Evolutionary conservation across 2,888 invertebrate genomes (phyloP).

Genomic region (Drosophila robusta): DNA sequence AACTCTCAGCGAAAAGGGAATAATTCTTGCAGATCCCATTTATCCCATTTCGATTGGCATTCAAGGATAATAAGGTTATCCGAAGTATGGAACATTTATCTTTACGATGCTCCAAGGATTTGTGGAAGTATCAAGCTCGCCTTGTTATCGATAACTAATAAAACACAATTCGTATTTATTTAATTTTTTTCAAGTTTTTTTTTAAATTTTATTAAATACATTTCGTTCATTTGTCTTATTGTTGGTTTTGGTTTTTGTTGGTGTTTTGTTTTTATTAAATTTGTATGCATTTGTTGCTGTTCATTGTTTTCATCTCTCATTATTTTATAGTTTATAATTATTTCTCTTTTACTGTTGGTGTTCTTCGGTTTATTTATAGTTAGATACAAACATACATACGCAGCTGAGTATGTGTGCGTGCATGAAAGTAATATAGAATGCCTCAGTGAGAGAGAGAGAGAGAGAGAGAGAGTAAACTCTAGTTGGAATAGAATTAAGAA

Average conservation of each 20-base stretch:
- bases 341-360: constrained; percentile 21
- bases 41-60: background rate
- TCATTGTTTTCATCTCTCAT: constrained; percentile 63
- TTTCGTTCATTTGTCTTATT: constrained; percentile 57
- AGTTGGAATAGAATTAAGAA: constrained; percentile 23
- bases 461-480: constrained; percentile 15
- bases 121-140: background rate
- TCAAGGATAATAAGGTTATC: no score
- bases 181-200: constrained; percentile 39
- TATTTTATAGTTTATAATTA: constrained; percentile 43
- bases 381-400: constrained; percentile 29
- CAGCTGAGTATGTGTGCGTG: constrained; percentile 13
- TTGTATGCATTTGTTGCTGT: constrained; percentile 62
- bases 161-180: background rate
- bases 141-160: background rate
- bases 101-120: no score
- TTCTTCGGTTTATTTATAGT: constrained; percentile 31
- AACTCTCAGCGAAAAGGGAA: background rate
- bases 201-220: constrained; percentile 77
- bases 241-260: constrained; percentile 39
- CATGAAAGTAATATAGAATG: constrained; percentile 38
- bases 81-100: no score
- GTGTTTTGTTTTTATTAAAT: constrained; percentile 44
- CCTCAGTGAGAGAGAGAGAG: background rate
- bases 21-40: background rate